Evolutionary conservation across 2,113 vertebrate genomes (phyloP).

Genomic region (Eulemur rufifrons): DNA sequence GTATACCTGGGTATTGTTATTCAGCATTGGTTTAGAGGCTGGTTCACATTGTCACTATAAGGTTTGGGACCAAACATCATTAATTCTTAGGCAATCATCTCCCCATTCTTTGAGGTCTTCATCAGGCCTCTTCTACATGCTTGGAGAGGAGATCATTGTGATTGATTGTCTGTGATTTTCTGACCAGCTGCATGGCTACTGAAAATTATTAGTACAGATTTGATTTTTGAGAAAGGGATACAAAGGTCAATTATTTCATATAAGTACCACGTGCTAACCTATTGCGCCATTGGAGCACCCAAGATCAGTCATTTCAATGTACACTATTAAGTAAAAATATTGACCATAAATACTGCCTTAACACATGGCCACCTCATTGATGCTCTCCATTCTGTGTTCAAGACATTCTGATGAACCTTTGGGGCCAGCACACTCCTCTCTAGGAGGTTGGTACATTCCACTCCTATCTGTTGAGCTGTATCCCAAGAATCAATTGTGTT

Average conservation of each 20-base stretch:
- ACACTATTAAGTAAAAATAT: conserved; percentile 25
- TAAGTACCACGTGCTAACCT: no score
- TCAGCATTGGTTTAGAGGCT: neutral
- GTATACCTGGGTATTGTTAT: neutral
- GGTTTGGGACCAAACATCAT: neutral
- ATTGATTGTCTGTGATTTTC: neutral
- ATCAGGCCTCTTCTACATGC: neutral
- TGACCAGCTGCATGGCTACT: neutral
- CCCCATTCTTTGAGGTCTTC: neutral
- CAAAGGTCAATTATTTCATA: neutral
- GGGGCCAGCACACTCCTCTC: neutral
- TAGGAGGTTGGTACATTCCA: neutral
- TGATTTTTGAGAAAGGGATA: neutral
- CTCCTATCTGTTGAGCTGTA: neutral
- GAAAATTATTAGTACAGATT: neutral
- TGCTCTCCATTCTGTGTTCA: neutral
- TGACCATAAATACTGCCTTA: neutral
- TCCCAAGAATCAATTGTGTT: conserved; percentile 28
- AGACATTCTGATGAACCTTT: neutral
- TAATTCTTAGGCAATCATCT: neutral
- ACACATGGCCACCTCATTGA: neutral
- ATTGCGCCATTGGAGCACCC: no score
- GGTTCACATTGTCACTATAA: neutral
- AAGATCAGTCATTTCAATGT: neutral
- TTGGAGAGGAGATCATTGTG: neutral